Percentiles rank a stretch among this genome's conserved stretches.
phyloP scores from a whole-genome alignment of 2,113 vertebrate species.

The Balaeniceps rex region DNA sequence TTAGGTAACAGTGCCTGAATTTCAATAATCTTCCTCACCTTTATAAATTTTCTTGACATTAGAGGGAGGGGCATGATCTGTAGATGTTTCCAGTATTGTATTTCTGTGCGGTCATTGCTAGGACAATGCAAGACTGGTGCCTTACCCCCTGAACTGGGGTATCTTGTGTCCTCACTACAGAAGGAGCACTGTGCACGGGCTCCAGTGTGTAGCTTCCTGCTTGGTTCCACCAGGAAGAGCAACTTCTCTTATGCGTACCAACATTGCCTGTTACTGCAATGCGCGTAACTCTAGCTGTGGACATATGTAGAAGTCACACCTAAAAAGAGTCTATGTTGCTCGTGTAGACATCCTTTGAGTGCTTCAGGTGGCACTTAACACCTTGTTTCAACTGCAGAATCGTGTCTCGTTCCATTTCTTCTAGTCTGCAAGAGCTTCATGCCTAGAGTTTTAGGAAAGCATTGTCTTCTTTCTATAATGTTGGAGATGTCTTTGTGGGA shows the following conservation, averaged over 20 bases:
- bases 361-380: neutral
- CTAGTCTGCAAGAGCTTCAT: neutral
- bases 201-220: neutral
- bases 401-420: neutral
- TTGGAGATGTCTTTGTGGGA: neutral
- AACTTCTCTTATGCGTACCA: neutral
- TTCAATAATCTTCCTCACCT: neutral
- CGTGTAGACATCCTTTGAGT: rapidly evolving
- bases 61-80: neutral
- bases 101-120: neutral
- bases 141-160: neutral
- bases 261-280: neutral
- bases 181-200: rapidly evolving
- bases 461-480: neutral
- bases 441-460: neutral
- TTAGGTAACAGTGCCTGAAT: neutral
- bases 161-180: neutral
- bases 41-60: neutral
- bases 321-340: neutral
- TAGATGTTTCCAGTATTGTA: neutral
- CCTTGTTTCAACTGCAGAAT: neutral
- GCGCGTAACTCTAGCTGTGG: neutral
- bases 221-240: neutral
- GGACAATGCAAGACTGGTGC: neutral
- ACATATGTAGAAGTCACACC: neutral